A percentile compares a stretch with the other conserved stretches of the same genome.
These are phyloP conservation scores for Tubulanus polymorphus DNA, from an alignment of 2,888 invertebrate species.

Conservation along the genomic window DNA sequence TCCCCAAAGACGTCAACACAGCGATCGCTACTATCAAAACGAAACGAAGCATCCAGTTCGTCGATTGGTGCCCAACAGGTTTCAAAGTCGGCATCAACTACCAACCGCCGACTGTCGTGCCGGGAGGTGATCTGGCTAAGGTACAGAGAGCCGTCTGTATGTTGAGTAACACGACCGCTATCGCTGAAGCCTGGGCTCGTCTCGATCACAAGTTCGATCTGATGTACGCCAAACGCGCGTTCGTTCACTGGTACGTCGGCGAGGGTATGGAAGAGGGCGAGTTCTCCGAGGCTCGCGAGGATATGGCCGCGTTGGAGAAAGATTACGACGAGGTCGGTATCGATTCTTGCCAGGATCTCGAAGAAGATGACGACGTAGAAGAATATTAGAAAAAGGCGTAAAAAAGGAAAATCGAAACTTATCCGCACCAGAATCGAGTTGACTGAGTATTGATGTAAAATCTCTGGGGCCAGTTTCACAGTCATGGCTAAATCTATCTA, in stretches of 20 bases:
- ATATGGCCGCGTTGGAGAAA: conserved; percentile 37
- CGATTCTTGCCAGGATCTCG: not conserved
- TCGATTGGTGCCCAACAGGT: conserved; percentile 65
- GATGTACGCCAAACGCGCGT: conserved; percentile 39
- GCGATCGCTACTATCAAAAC: conserved; percentile 50
- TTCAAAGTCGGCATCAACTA: conserved; percentile 75
- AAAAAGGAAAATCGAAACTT: no score
- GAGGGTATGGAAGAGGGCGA: conserved; percentile 36
- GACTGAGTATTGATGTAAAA: no score
- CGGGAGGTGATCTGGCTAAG: conserved; percentile 71
- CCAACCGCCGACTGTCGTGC: conserved; percentile 62
- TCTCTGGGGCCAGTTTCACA: no score
- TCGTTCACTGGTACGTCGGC: conserved; percentile 37
- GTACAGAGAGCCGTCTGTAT: conserved; percentile 56
- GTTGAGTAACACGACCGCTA: conserved; percentile 71
- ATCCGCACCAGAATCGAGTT: no score
- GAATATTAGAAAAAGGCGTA: not conserved
- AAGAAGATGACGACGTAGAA: not conserved
- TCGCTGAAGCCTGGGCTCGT: conserved; percentile 80
- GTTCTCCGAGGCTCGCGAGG: conserved; percentile 36
- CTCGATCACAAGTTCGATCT: conserved; percentile 71
- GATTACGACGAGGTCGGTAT: conserved; percentile 33
- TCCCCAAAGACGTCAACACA: conserved; percentile 50
- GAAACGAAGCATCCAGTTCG: conserved; percentile 47
- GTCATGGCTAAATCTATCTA: no score